These are phyloP conservation scores for Hirtodrosophila histrioides DNA, from an alignment of 2,888 invertebrate genomes.

Conservation along the genomic window DNA sequence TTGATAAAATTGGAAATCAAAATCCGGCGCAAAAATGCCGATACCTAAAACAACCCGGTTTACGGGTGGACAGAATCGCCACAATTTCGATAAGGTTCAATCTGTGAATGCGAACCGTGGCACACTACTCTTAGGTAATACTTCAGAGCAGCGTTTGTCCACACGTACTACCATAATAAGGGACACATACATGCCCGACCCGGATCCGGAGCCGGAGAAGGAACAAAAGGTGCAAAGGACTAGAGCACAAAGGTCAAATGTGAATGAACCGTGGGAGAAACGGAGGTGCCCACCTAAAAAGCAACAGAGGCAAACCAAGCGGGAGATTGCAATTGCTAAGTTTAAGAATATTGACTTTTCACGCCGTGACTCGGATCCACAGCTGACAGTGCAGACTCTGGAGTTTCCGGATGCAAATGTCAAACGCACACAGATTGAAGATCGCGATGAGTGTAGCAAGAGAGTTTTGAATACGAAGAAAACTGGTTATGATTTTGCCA, in stretches of 20 bases:
- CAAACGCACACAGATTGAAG: constrained; percentile 51
- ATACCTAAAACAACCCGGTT: neutral
- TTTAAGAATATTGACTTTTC: constrained; percentile 68
- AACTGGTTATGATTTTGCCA: constrained; percentile 58
- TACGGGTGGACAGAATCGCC: neutral
- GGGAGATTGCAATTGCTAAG: constrained; percentile 44
- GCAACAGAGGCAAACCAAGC: constrained; percentile 22
- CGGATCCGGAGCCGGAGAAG: neutral
- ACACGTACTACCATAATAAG: neutral
- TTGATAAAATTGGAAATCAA: neutral
- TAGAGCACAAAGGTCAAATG: neutral
- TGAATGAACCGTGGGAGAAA: constrained; percentile 3
- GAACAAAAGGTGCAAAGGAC: neutral
- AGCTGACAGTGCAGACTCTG: constrained; percentile 65
- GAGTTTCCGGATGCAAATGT: constrained; percentile 64
- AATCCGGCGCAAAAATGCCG: constrained; percentile 19
- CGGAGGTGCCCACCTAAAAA: constrained; percentile 42
- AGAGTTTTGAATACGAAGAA: constrained; percentile 27
- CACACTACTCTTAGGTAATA: rapidly evolving
- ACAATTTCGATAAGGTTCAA: no score
- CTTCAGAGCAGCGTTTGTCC: neutral
- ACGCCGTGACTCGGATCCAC: constrained; percentile 39
- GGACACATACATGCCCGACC: constrained; percentile 24
- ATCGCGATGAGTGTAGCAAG: constrained; percentile 56
- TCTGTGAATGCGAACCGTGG: neutral